phyloP scores from a whole-genome alignment of 2,113 vertebrate genomes.

The Labeo rohita region DNA sequence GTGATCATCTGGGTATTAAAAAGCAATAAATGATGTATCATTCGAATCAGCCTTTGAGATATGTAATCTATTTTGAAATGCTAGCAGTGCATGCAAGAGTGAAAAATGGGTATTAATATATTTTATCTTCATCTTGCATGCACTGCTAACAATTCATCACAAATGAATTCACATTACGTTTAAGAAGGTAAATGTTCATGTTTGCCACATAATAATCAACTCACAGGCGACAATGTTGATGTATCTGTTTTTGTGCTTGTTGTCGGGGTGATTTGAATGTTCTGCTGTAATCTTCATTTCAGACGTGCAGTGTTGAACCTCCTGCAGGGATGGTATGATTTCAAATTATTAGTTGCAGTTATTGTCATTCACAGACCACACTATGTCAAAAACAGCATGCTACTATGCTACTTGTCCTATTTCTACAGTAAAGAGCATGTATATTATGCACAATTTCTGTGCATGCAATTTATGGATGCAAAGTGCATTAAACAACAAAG shows the following conservation, averaged over 20 bases:
- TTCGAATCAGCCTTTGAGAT: not conserved
- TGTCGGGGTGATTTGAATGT: conserved; percentile 97
- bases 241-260: conserved; percentile 99
- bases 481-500: not conserved
- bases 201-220: conserved; percentile 64
- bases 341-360: not conserved
- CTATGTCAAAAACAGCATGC: not conserved
- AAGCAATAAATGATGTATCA: conserved; percentile 29
- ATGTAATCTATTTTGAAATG: conserved; percentile 4
- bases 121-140: conserved; percentile 10
- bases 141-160: not conserved
- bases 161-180: not conserved
- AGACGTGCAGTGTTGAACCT: conserved; percentile 92
- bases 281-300: conserved; percentile 99
- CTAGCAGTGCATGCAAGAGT: not conserved
- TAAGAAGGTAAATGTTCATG: conserved; percentile 2
- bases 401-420: not conserved
- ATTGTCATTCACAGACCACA: not conserved
- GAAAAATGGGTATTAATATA: conserved; percentile 5
- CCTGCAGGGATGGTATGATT: conserved; percentile 72
- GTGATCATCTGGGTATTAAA: conserved; percentile 88
- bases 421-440: not conserved
- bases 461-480: not conserved
- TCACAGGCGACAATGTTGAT: conserved; percentile 99
- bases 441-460: not conserved